Percentiles rank a stretch among this genome's conserved stretches.
phyloP scores from a whole-genome alignment of 2,113 vertebrate species.

The Scatophagus argus region DNA sequence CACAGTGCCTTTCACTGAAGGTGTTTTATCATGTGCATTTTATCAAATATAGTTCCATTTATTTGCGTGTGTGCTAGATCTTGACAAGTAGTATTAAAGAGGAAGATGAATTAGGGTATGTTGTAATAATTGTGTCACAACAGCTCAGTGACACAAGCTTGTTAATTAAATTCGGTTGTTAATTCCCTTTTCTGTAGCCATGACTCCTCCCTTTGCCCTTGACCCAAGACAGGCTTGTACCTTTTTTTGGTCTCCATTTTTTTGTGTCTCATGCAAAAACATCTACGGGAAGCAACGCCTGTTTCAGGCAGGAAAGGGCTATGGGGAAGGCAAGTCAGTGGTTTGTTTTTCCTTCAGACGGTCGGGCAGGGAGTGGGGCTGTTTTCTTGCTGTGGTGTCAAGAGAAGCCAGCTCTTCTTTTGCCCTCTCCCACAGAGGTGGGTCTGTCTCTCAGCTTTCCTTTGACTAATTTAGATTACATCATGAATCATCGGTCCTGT shows the following conservation, averaged over 20 bases:
- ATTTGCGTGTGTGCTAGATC: conserved; percentile 12
- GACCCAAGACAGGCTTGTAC: conserved; percentile 1
- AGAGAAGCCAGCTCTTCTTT: conserved; percentile 34
- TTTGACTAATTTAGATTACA: conserved; percentile 61
- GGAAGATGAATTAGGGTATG: conserved; percentile 41
- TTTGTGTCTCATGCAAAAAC: conserved; percentile 35
- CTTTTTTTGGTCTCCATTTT: not conserved
- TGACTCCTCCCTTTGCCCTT: conserved; percentile 27
- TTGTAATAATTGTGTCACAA: conserved; percentile 54
- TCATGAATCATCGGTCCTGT: conserved; percentile 36
- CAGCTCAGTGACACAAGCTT: conserved; percentile 29
- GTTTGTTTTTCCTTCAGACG: conserved; percentile 68
- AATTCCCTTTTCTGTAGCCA: conserved; percentile 1
- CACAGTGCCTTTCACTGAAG: conserved; percentile 20
- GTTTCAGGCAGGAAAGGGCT: conserved; percentile 53
- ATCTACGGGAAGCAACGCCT: conserved; percentile 50
- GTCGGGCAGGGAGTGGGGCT: not conserved
- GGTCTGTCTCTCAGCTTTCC: conserved; percentile 38
- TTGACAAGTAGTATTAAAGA: conserved; percentile 36
- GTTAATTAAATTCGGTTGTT: conserved; percentile 22
- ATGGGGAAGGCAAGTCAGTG: conserved; percentile 34
- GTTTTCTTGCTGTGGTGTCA: conserved; percentile 57
- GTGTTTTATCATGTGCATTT: conserved; percentile 1
- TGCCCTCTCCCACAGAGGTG: conserved; percentile 32
- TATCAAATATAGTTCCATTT: conserved; percentile 16